Conservation (phyloP, 1,140 invertebrate species). For the Thaumetopoea pityocampa region DNA sequence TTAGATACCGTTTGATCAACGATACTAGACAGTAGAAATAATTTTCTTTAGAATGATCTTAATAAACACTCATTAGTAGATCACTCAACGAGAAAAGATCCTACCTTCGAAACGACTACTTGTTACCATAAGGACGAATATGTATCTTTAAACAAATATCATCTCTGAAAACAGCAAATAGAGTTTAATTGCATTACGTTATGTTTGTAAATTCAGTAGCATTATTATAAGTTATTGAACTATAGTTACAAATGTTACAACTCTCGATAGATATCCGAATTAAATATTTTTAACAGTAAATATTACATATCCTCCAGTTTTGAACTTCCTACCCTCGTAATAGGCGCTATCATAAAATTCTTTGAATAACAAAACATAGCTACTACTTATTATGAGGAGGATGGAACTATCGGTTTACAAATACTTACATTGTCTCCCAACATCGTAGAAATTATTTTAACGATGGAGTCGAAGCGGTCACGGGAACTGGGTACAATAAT, state of each 20-base stretch:
- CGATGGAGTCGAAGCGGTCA: conserved; percentile 37
- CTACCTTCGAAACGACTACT: conserved; percentile 1
- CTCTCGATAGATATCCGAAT: conserved; percentile 8
- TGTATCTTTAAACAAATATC: conserved; percentile 1
- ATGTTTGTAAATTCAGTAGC: conserved; percentile 15
- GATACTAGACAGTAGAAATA: too few relatives aligned
- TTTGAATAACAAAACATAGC: too few relatives aligned
- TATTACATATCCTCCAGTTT: not conserved
- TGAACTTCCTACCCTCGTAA: not conserved
- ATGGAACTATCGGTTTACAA: conserved; percentile 13
- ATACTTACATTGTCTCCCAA: conserved; percentile 11
- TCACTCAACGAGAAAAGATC: conserved; percentile 5
- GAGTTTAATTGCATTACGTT: conserved; percentile 1
- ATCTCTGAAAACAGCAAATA: not conserved
- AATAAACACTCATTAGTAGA: conserved; percentile 4
- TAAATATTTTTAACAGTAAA: conserved; percentile 7
- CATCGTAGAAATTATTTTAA: conserved; percentile 28
- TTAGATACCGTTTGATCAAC: too few relatives aligned
- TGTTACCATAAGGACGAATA: conserved; percentile 11
- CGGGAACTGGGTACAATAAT: conserved; percentile 44
- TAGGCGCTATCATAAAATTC: not conserved
- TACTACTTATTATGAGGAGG: too few relatives aligned
- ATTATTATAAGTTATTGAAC: conserved; percentile 7
- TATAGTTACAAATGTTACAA: conserved; percentile 16
- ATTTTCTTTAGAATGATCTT: not conserved